Conservation (phyloP, 2,888 invertebrate species). For the Arenicola marina region DNA sequence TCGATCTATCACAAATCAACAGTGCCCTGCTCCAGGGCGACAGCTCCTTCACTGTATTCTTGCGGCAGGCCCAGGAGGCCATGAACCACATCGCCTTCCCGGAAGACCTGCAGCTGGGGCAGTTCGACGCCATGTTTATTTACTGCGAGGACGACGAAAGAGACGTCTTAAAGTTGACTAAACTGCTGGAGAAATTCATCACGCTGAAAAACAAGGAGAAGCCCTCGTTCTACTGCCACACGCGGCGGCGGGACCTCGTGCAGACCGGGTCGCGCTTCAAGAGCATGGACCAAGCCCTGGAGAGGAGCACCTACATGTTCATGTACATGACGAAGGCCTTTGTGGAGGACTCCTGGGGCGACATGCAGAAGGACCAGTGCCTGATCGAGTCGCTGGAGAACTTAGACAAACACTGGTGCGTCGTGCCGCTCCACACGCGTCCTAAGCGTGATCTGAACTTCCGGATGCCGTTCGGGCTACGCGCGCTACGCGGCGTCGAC, state of each 20-base stretch:
- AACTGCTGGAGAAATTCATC: constrained; percentile 31
- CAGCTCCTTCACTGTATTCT: too few species aligned
- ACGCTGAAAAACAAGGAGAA: not conserved
- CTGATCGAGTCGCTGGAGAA: constrained; percentile 45
- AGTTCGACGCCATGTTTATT: constrained; percentile 42
- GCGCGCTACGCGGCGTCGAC: constrained; percentile 16
- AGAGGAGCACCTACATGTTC: constrained; percentile 45
- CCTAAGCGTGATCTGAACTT: constrained; percentile 27
- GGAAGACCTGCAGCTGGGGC: constrained; percentile 31
- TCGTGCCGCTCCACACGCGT: constrained; percentile 41
- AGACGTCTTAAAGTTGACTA: constrained; percentile 32
- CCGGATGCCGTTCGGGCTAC: constrained; percentile 15
- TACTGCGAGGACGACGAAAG: constrained; percentile 33
- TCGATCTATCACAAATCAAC: too few species aligned
- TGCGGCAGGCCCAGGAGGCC: too few species aligned
- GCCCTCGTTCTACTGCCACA: constrained; percentile 6
- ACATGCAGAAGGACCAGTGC: constrained; percentile 42
- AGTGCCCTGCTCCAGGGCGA: too few species aligned
- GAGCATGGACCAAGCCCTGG: constrained; percentile 28
- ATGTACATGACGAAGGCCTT: constrained; percentile 42
- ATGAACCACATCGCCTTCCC: constrained; percentile 20
- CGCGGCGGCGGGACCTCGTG: not conserved
- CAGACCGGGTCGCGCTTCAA: not conserved
- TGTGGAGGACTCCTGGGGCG: constrained; percentile 40
- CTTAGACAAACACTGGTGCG: constrained; percentile 43